Base-by-base conservation (phyloP, 2,888 invertebrate species). In the Bellardia bayeri region DNA sequence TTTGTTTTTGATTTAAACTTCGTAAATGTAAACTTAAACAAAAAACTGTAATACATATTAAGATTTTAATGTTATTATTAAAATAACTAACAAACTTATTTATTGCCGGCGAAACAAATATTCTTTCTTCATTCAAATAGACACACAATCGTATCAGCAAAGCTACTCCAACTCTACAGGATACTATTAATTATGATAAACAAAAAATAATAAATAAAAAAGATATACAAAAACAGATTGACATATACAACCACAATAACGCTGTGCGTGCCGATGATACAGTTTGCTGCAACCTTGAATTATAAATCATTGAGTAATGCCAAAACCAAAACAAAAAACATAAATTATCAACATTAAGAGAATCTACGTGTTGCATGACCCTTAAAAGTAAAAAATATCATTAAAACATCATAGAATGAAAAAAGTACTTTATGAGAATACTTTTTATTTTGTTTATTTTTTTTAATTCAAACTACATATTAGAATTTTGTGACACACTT, bases 161-260 rank as follows among this genome's bases (percentile, higher is more conserved):
- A 92, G 92, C 89, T 94, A 94, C 90, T 91, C 93, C 64, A 93
- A 93, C 89, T 91, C 93, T 88, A 91, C 93, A 89, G 93, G 93
- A 88, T 93, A 93, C 90, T 94, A 94, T 90, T 93, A 92, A 85
- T 87, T 79, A 86, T 85, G 79, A 81, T 72, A 51, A 72, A 63
- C 33, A 49, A 45, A 30, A 42, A 49, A 45, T 23, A 71, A 23
- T 23, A 8, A 23, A 11, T 30, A 30, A 30, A 58, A 69, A 37
- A 37, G 37, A 63, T 13, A 78, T 74, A 82, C 83, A 75, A 85
- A 40, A 88, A 69, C 61, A 81, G 61, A 90, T 85, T 89, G 54
- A 87, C 13, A 64, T 42, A 64, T 56, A 72, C 71, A 76, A 81
- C 71, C 37, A 61, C 51, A 74, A 78, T 14, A 69, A 83, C 82